A percentile compares a stretch with the other conserved stretches of the same genome.
phyloP scores from a whole-genome alignment of 2,888 invertebrate species.

The Xestia xanthographa region DNA sequence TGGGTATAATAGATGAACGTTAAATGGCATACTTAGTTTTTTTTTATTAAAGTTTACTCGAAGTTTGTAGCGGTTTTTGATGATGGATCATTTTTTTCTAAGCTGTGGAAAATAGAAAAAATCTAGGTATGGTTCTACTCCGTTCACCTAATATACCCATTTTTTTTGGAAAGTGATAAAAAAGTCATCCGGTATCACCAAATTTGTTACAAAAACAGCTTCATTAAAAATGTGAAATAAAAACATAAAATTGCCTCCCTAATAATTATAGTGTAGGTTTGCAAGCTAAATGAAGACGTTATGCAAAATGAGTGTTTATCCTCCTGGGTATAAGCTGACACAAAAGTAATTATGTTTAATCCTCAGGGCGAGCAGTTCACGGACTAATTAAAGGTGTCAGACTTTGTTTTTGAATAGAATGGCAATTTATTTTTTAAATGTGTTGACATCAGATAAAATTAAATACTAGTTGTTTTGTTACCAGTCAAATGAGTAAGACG shows the following conservation, averaged over 20 bases:
- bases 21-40: no score
- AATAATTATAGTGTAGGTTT: slow-evolving; percentile 53
- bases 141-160: no score
- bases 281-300: slow-evolving; percentile 50
- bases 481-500: not conserved
- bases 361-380: slow-evolving; percentile 63
- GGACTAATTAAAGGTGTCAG: slow-evolving; percentile 69
- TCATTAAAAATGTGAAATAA: no score
- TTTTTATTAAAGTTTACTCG: no score
- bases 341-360: slow-evolving; percentile 72
- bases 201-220: no score
- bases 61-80: no score
- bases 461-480: not conserved
- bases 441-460: not conserved
- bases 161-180: no score
- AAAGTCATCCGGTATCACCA: no score
- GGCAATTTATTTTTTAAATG: not conserved
- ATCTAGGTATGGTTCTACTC: no score
- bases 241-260: not conserved
- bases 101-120: no score
- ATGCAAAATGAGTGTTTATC: slow-evolving; percentile 60
- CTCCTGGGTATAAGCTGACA: slow-evolving; percentile 64
- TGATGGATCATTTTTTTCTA: no score
- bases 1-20: no score
- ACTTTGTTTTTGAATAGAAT: slow-evolving; percentile 18